phyloP scores from a whole-genome alignment of 1,140 invertebrate genomes.

The Paraescarpia echinospica region DNA sequence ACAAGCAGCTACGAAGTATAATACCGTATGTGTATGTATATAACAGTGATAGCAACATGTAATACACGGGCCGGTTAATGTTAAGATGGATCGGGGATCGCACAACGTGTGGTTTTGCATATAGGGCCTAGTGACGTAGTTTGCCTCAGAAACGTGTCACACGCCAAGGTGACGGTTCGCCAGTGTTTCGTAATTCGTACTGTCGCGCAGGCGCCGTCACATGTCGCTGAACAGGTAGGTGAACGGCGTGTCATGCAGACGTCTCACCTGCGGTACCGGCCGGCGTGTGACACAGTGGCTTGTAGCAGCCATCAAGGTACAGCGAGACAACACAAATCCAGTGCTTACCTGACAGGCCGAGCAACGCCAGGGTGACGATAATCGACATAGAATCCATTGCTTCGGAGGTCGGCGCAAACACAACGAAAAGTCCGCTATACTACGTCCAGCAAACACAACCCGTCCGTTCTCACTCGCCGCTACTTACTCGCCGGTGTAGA shows the following conservation, averaged over 20 bases:
- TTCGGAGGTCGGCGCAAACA: background rate
- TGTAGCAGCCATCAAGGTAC: background rate
- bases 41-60: background rate
- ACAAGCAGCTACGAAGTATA: background rate
- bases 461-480: background rate
- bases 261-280: background rate
- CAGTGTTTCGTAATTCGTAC: background rate
- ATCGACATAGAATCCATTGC: background rate
- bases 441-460: background rate
- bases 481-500: background rate
- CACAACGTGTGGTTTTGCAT: background rate
- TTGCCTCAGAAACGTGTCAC: background rate
- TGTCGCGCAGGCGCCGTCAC: background rate
- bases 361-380: background rate
- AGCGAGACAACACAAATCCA: background rate
- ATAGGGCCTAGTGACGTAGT: background rate
- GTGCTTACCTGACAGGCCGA: background rate
- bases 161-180: background rate
- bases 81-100: background rate
- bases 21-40: background rate
- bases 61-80: background rate
- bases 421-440: background rate
- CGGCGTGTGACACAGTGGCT: background rate
- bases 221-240: background rate
- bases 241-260: background rate